Percentiles rank a stretch among this genome's conserved stretches.
phyloP scores from a whole-genome alignment of 2,888 invertebrate species.

The Heliconius ismenius region DNA sequence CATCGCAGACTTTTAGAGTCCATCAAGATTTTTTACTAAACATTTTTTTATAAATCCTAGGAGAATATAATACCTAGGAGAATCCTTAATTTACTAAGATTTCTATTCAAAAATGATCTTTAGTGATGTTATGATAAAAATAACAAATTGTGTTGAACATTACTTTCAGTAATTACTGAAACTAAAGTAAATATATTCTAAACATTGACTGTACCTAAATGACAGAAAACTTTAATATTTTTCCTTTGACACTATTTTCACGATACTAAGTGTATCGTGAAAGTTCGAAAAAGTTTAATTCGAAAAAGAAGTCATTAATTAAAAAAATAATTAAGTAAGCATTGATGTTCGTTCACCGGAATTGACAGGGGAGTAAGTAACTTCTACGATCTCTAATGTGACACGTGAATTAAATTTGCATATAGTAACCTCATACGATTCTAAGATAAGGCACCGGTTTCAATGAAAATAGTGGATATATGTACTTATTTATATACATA shows the following conservation, averaged over 20 bases:
- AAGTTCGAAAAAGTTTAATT: background rate
- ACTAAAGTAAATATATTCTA: background rate
- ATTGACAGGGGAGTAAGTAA: conserved; percentile 17
- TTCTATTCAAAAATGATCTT: too few relatives aligned
- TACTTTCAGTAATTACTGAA: background rate
- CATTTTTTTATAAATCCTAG: too few relatives aligned
- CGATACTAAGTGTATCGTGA: too few relatives aligned
- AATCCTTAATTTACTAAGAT: too few relatives aligned
- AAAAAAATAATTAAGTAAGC: conserved; percentile 13
- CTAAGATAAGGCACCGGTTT: background rate
- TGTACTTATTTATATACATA: too few relatives aligned
- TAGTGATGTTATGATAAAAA: too few relatives aligned
- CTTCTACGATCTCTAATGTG: conserved; percentile 23
- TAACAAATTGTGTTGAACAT: background rate
- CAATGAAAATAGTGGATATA: background rate
- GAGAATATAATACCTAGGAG: too few relatives aligned
- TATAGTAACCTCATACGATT: conserved; percentile 20
- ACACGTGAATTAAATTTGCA: conserved; percentile 34
- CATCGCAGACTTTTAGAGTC: too few relatives aligned
- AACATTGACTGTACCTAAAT: background rate
- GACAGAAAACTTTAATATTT: background rate
- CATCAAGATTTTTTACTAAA: too few relatives aligned
- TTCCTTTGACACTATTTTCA: background rate
- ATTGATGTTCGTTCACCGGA: conserved; percentile 5
- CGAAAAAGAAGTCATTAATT: background rate